These are phyloP conservation scores for Melanchra persicariae DNA, from an alignment of 2,888 invertebrate genomes.

Conservation along the genomic window DNA sequence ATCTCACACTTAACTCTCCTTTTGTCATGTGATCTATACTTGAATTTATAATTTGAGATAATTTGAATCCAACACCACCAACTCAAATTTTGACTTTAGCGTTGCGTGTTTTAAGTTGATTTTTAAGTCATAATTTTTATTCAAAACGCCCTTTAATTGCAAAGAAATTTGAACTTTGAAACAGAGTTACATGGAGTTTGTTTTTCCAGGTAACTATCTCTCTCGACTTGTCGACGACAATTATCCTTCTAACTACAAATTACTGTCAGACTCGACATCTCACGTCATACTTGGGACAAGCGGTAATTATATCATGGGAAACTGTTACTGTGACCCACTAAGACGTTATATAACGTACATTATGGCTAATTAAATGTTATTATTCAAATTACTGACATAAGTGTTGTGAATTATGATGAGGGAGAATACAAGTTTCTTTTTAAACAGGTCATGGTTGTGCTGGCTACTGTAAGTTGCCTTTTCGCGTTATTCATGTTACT, in stretches of 20 bases:
- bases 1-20: no score
- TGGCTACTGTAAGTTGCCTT: background rate
- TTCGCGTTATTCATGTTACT: background rate
- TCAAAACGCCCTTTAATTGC: no score
- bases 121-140: background rate
- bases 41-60: no score
- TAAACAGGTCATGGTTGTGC: conserved; percentile 31
- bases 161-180: no score
- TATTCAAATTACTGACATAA: conserved; percentile 35
- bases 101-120: background rate
- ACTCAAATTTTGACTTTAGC: background rate
- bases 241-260: conserved; percentile 29
- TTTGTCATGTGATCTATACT: background rate
- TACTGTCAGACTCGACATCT: conserved; percentile 28
- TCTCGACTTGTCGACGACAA: background rate
- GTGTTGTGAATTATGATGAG: conserved; percentile 15
- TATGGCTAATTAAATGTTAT: conserved; percentile 47
- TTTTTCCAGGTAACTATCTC: background rate
- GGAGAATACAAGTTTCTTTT: conserved; percentile 34
- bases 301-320: conserved; percentile 39
- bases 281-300: conserved; percentile 15
- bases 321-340: conserved; percentile 34
- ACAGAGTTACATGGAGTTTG: no score
- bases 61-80: background rate
- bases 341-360: conserved; percentile 42